phyloP scores from a whole-genome alignment of 2,888 invertebrate genomes.

The Piscicola geometra region DNA sequence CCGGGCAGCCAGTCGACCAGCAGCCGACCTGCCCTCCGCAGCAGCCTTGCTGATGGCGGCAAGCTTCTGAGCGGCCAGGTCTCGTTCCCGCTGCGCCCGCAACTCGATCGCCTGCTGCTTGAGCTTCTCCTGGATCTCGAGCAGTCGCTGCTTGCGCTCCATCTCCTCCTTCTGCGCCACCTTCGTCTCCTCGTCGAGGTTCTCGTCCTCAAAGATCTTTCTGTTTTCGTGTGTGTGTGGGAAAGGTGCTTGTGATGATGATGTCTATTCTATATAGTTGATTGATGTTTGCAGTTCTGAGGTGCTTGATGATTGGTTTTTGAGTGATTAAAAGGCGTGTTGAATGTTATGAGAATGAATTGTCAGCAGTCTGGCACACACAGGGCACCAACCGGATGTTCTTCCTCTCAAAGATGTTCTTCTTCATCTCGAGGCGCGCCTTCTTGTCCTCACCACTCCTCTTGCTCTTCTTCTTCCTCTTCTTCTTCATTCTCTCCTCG shows the following conservation, averaged over 20 bases:
- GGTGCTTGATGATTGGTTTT: no score
- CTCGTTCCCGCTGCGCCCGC: constrained; percentile 39
- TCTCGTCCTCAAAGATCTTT: constrained; percentile 87
- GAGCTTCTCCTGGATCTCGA: constrained; percentile 37
- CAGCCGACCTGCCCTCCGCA: background rate
- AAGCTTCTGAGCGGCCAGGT: constrained; percentile 24
- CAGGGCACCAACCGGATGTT: constrained; percentile 45
- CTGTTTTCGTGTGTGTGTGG: constrained; percentile 54
- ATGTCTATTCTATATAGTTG: no score
- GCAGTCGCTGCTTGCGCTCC: constrained; percentile 60
- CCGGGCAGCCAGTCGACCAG: constrained; percentile 2
- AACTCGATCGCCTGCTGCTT: constrained; percentile 39
- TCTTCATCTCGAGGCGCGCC: constrained; percentile 30
- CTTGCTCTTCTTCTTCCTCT: constrained; percentile 27
- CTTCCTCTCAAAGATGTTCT: constrained; percentile 40
- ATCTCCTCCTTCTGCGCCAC: constrained; percentile 88
- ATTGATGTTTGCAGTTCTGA: no score
- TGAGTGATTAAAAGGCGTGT: no score
- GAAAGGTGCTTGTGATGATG: background rate
- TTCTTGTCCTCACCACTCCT: constrained; percentile 8
- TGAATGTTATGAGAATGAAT: background rate
- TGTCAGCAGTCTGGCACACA: background rate
- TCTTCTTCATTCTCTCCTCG: constrained; percentile 5
- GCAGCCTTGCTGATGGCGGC: background rate
- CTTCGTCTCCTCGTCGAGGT: constrained; percentile 83